Evolutionary conservation across 1,140 invertebrate genomes (phyloP).

Genomic region (Eupristina koningsbergeri): DNA sequence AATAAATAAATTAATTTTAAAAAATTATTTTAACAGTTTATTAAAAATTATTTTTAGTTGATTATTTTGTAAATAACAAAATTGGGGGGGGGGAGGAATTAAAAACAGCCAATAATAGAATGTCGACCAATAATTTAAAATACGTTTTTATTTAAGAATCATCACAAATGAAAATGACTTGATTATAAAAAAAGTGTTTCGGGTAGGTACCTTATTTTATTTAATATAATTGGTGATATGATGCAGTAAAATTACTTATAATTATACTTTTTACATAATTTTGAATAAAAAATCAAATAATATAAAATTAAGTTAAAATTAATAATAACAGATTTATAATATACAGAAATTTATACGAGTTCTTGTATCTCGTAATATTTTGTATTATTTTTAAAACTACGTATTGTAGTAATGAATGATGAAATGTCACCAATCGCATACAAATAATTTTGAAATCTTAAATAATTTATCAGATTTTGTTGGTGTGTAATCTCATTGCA

Average conservation of each 20-base stretch:
- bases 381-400: neutral
- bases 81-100: neutral
- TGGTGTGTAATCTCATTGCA: neutral
- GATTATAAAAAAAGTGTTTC: neutral
- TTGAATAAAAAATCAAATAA: too few species aligned
- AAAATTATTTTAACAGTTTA: too few species aligned
- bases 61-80: neutral
- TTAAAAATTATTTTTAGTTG: too few species aligned
- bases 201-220: neutral
- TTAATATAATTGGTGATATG: neutral
- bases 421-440: too few species aligned
- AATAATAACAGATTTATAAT: too few species aligned
- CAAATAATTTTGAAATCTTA: too few species aligned
- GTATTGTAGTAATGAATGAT: neutral
- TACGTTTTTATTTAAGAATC: constrained; percentile 5
- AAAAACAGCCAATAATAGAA: neutral
- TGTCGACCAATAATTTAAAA: neutral
- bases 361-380: neutral
- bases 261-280: constrained; percentile 6
- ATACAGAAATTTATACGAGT: too few species aligned
- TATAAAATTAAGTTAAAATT: too few species aligned
- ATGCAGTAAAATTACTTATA: neutral
- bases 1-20: too few species aligned
- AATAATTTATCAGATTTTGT: too few species aligned
- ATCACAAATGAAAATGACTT: constrained; percentile 6